Evolutionary conservation across 2,888 invertebrate species (phyloP), one percentile per base, ranked within the genome.

Genomic region (Mythimna vitellina): DNA sequence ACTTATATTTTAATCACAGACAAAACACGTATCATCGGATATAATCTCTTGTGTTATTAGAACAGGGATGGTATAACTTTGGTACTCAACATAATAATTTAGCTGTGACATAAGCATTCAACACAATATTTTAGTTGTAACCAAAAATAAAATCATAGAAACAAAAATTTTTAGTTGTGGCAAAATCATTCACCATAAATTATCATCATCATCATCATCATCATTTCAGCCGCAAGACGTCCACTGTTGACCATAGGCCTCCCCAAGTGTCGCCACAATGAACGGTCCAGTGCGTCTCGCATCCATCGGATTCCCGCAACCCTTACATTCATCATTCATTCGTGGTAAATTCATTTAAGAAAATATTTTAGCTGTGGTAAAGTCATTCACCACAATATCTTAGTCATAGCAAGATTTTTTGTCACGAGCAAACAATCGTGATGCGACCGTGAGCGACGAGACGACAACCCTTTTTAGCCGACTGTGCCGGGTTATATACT

Each of bases 21-120:
- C 65, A 68, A 70, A 77, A 73, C 61, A 58, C 74, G 62, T 79
- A 80, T 85, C 85, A 85, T 80, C 71, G 35, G 73, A 74, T 73
- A 75, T 84, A 82, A 84, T 85, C 84, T 67, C 20, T 25, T 73
- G 20, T 70, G 22, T 65, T 65, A 49, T 66, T 61, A 60, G 17
- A 66, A 60, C 66, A 54, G 75, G 9, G 38, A 49, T 38, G 9
- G 3, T 4, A 46, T 60, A 74, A 29, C 66, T 74, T 38, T 22
- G 53, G 20, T 9, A 17, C 14, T 49, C 5, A 0, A 49, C 20
- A 8, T 2, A 35, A 25, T 54, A 56, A 6, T 35, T 54, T 25
- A 10, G 10, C 4, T 12, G 14, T 10, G 9, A 0, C 29, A n/a
- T 8, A 20, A 49, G 6, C 20, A 49, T 17, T 20, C 1, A 49